Base-by-base conservation (phyloP, 1,140 invertebrate genomes). In the Tetramorium alpestre region DNA sequence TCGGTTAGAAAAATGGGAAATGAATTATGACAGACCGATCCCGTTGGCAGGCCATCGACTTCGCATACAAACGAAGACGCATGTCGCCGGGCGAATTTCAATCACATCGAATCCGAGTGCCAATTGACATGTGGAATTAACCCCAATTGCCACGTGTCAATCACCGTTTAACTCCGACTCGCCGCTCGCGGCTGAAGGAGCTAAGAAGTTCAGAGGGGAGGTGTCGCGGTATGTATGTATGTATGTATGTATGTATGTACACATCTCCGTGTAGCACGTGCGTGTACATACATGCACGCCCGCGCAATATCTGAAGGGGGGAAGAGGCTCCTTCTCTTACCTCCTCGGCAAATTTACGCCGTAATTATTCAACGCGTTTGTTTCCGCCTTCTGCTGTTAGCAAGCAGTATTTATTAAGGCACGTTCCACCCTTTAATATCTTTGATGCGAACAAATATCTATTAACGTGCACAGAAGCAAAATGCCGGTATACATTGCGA, bases 51-150 rank as follows among this genome's bases (percentile, higher is more conserved):
- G 3, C 25, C 38, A 13, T 56, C 47, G 77, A 44, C 64, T 51
- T 67, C 8, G 33, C 64, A 16, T 54, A 41, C 38, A 60, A 41
- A 62, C 47, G 1, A 81, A 69, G 77, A 54, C 25, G 44, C 44
- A 51, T 13, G 60, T 69, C 77, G 64, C n/a, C 67, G n/a, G 22
- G 11, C 22, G 47, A 70, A 72, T 81, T 54, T 81, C 33, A 67
- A 33, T 80, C 28, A n/a, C 69, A 58, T 77, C 85, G 67, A 90
- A 91, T 87, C 89, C 84, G 87, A 88, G 87, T 70, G 62, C 84
- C 93, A 93, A 94, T 94, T 94, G 93, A 94, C 93, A 94, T 90
- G 88, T 88, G 91, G 78, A 93, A 89, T 94, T 94, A 89, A 94
- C 93, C 93, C 87, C 89, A 90, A 87, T 92, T 92, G 91, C 67